Conservation (phyloP, 2,888 invertebrate genomes). For the Brachypalpus laphriformis region DNA sequence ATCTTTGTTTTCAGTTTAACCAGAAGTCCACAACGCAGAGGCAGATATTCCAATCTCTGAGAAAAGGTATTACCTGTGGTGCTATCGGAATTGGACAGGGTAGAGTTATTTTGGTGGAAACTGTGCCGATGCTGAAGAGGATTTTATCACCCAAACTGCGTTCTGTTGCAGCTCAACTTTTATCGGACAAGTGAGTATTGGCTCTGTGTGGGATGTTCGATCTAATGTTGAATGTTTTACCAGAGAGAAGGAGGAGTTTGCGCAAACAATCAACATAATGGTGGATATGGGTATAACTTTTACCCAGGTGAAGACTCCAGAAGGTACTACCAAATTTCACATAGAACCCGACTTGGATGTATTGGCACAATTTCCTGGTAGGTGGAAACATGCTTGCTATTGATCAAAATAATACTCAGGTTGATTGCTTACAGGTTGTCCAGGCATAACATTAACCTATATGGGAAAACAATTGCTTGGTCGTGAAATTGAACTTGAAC, state of each 20-base stretch:
- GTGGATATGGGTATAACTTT: constrained; percentile 94
- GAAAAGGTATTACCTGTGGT: constrained; percentile 85
- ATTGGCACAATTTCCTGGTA: constrained; percentile 81
- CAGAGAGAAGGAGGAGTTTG: constrained; percentile 85
- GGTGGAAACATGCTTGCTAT: constrained; percentile 51
- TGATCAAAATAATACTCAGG: not conserved
- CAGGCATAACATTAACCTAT: constrained; percentile 84
- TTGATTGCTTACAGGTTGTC: constrained; percentile 75
- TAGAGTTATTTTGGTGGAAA: constrained; percentile 86
- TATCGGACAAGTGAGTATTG: constrained; percentile 80
- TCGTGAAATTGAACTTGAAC: constrained; percentile 91
- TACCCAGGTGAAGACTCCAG: constrained; percentile 89
- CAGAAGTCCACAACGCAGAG: constrained; percentile 83
- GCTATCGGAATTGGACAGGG: constrained; percentile 81
- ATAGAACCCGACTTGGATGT: constrained; percentile 92
- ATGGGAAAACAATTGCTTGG: constrained; percentile 91
- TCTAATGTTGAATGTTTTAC: not conserved
- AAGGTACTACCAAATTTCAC: constrained; percentile 89
- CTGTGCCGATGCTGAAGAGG: constrained; percentile 88
- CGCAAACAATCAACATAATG: constrained; percentile 91
- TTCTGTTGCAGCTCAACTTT: constrained; percentile 85
- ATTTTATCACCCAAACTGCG: constrained; percentile 90
- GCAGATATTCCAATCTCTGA: constrained; percentile 85
- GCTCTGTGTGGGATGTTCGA: not conserved
- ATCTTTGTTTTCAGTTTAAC: constrained; percentile 83